Conservation (phyloP, 2,888 invertebrate species). For the Pterostichus niger region DNA sequence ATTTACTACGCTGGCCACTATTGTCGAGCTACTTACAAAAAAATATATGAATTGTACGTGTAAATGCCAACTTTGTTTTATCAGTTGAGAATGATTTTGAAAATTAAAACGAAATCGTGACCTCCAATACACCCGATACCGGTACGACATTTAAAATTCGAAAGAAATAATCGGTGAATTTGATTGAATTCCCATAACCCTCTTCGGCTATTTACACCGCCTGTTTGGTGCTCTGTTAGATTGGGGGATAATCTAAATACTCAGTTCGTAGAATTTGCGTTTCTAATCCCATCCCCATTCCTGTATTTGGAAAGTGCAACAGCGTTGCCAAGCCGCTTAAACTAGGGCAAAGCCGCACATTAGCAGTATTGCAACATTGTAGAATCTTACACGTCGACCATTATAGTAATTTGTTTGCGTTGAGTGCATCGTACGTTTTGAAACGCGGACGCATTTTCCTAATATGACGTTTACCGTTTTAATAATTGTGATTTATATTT, state of each 20-base stretch:
- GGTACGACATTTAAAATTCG: too few relatives aligned
- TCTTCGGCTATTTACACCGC: too few relatives aligned
- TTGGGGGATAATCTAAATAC: conserved; percentile 33
- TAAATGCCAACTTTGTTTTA: too few relatives aligned
- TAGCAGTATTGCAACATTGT: conserved; percentile 50
- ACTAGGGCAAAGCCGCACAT: conserved; percentile 31
- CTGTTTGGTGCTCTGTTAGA: not conserved
- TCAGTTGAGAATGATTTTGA: too few relatives aligned
- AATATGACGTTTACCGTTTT: conserved; percentile 63
- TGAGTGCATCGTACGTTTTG: conserved; percentile 52
- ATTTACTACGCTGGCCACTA: too few relatives aligned
- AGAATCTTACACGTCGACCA: conserved; percentile 23
- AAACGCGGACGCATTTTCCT: conserved; percentile 37
- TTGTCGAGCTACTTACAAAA: too few relatives aligned
- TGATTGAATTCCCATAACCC: too few relatives aligned
- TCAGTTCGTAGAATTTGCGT: not conserved
- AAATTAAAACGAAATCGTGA: too few relatives aligned
- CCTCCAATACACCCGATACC: too few relatives aligned
- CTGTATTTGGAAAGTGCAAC: conserved; percentile 34
- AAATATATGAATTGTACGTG: too few relatives aligned
- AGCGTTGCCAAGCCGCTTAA: conserved; percentile 39
- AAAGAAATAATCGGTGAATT: too few relatives aligned
- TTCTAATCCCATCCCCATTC: conserved; percentile 3
- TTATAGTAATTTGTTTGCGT: conserved; percentile 53
- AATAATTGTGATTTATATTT: conserved; percentile 66